Evolutionary conservation across 2,113 vertebrate genomes (phyloP).

Genomic region (Procavia capensis): DNA sequence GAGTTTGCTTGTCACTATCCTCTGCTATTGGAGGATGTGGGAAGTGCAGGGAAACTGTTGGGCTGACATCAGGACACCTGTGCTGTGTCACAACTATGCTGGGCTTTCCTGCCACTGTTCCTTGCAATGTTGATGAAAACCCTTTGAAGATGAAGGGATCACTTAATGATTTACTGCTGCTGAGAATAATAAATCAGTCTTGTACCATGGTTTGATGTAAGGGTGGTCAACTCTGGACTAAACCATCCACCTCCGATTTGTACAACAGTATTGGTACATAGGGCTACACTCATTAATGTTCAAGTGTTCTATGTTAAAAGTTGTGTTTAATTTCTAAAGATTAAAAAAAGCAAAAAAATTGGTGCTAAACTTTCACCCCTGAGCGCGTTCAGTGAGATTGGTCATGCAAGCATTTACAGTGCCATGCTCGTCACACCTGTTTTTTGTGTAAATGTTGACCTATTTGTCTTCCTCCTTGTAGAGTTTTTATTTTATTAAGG

Average conservation of each 20-base stretch:
- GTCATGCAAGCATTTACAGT: constrained; percentile 88
- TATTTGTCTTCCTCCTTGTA: constrained; percentile 86
- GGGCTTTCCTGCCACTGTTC: constrained; percentile 77
- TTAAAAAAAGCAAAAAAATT: constrained; percentile 87
- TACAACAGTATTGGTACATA: constrained; percentile 89
- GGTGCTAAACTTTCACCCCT: constrained; percentile 90
- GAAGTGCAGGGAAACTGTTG: not conserved
- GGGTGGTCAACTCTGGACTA: constrained; percentile 82
- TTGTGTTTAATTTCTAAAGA: constrained; percentile 87
- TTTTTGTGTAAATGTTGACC: constrained; percentile 85
- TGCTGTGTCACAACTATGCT: constrained; percentile 57
- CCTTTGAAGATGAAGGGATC: constrained; percentile 78
- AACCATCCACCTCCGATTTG: constrained; percentile 84
- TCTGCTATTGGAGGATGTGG: constrained; percentile 37
- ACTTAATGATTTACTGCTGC: constrained; percentile 83
- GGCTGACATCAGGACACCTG: not conserved
- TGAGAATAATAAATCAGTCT: constrained; percentile 84
- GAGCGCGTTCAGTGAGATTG: constrained; percentile 89
- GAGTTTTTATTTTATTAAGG: constrained; percentile 84
- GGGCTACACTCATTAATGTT: constrained; percentile 90
- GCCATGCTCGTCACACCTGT: constrained; percentile 85
- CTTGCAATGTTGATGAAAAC: constrained; percentile 73
- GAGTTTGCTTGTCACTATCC: not conserved
- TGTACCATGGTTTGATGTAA: constrained; percentile 81
- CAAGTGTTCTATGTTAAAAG: constrained; percentile 89